phyloP scores from a whole-genome alignment of 2,113 vertebrate species.

The Tamias sibiricus region DNA sequence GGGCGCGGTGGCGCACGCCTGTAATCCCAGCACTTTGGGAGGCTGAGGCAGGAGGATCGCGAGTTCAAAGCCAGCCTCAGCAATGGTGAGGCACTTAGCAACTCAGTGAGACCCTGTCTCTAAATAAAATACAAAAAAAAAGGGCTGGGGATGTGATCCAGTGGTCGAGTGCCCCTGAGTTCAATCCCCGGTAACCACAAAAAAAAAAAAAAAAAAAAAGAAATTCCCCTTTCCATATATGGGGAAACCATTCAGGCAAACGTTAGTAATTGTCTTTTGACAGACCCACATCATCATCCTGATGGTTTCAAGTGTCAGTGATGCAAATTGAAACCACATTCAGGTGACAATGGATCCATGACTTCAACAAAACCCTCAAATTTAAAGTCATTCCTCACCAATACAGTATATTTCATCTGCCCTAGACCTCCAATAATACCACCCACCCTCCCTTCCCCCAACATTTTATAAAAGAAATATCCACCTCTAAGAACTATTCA shows the following conservation, averaged over 20 bases:
- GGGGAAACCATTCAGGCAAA: neutral
- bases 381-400: neutral
- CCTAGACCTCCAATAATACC: neutral
- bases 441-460: neutral
- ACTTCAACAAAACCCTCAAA: neutral
- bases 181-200: too few species aligned
- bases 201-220: constrained; percentile 18
- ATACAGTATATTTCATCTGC: neutral
- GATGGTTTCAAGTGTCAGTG: neutral
- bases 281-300: neutral
- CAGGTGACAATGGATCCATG: neutral
- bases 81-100: too few species aligned
- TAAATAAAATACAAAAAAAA: too few species aligned
- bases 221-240: neutral
- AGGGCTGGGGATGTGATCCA: too few species aligned
- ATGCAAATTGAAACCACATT: neutral
- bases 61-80: too few species aligned
- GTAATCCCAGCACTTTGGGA: too few species aligned
- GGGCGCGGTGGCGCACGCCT: too few species aligned
- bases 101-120: too few species aligned
- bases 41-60: too few species aligned
- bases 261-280: neutral
- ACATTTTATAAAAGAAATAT: constrained; percentile 16
- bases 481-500: neutral
- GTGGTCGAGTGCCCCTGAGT: too few species aligned